These are phyloP conservation scores for Melanaphis sacchari DNA, from an alignment of 1,140 invertebrate genomes.

Conservation along the genomic window DNA sequence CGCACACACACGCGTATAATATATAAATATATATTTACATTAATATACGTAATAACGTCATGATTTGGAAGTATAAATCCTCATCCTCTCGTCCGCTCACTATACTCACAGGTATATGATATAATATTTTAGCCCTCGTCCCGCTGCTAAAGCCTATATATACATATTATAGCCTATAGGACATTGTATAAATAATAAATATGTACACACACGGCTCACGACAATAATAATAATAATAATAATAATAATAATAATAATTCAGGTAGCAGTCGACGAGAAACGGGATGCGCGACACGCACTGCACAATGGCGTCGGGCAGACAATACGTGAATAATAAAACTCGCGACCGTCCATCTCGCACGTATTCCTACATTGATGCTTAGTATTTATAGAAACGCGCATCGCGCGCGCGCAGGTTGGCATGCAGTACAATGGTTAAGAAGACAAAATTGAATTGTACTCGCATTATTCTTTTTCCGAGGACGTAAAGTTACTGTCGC, in stretches of 20 bases:
- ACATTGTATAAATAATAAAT: conserved; percentile 29
- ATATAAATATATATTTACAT: neutral
- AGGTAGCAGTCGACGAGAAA: neutral
- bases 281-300: neutral
- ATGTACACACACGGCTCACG: neutral
- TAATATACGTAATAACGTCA: neutral
- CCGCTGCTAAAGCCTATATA: neutral
- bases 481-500: neutral
- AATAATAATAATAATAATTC: conserved; percentile 35
- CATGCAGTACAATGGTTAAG: neutral
- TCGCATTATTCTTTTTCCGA: neutral
- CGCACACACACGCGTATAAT: neutral
- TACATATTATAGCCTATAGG: neutral
- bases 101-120: neutral
- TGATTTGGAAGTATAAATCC: neutral
- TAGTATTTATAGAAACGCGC: neutral
- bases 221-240: neutral
- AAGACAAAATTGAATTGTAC: neutral
- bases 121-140: neutral
- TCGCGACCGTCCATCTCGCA: neutral
- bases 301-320: neutral
- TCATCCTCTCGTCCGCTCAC: neutral
- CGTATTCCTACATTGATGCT: neutral
- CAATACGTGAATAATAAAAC: conserved; percentile 18
- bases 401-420: neutral